Base-by-base conservation (phyloP, 2,888 invertebrate genomes). In the Embidobia sp. region DNA sequence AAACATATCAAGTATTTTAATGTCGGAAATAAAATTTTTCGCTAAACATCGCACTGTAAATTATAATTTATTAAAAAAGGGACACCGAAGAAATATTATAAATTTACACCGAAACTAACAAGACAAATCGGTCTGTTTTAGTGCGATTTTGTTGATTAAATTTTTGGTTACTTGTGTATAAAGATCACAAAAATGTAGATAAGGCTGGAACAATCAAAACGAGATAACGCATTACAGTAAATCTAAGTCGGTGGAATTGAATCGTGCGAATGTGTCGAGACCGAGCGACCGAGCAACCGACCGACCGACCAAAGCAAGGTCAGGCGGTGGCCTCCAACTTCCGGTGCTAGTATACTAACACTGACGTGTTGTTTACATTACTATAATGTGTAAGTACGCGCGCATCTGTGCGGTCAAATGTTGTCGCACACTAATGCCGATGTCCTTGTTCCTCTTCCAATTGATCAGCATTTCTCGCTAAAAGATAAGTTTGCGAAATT, bases 241-340 rank as follows among this genome's bases (percentile, higher is more conserved):
- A 57, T 46, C 53, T 35, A 55, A 61, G 61, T 33, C 29, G 78
- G 51, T 73, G 66, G 74, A 59, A 72, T 46, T 55, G 64, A 73
- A 48, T 64, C 77, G 79, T 69, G 53, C 75, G 74, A 74, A 57
- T 51, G 64, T 42, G 70, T 67, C 72, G 79, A 79, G 79, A 82
- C 59, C 80, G 82, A 82, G 77, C 84, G 83, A 67, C 15, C 67
- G 48, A 82, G 59, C 80, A 82, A 82, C 78, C 84, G 83, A 67
- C 15, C 67, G 37, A 85, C 79, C 82, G 83, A 82, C 16, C 83
- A 84, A 83, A 84, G 86, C 88, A 89, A 89, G 89, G 88, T 89
- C 89, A 88, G 83, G 79, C 87, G 81, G 84, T 88, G 89, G 88
- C 89, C 89, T 88, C 88, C 84, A 88, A 89, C 88, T 89, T 89